Percentiles rank a stretch among this genome's conserved stretches.
Conservation (phyloP, 2,797 vertebrate species). For the Ptychadena robeensis region DNA sequence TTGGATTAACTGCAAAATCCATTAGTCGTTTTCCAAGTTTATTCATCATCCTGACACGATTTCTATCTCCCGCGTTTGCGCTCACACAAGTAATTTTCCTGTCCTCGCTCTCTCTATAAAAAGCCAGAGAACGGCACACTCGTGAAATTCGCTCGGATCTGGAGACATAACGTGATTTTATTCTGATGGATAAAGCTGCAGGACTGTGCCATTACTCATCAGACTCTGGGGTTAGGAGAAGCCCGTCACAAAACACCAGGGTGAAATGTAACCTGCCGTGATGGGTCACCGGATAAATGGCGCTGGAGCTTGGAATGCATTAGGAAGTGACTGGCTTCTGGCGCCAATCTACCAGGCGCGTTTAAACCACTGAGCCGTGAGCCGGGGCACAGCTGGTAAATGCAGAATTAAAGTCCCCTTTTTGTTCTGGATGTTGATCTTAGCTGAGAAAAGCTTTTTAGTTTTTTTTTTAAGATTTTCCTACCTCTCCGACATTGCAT, state of each 20-base stretch:
- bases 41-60: conserved; percentile 57
- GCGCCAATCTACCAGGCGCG: not conserved
- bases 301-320: conserved; percentile 30
- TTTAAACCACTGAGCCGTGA: conserved; percentile 21
- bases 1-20: conserved; percentile 59
- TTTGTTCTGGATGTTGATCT: conserved; percentile 32
- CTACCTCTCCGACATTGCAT: not conserved
- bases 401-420: conserved; percentile 1
- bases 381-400: conserved; percentile 41
- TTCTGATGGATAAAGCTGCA: conserved; percentile 56
- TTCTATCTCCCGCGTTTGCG: conserved; percentile 42
- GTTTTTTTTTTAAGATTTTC: not conserved
- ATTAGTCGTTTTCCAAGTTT: conserved; percentile 50
- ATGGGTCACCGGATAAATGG: conserved; percentile 55
- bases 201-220: conserved; percentile 51
- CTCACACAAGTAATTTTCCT: conserved; percentile 51
- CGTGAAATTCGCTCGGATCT: conserved; percentile 48
- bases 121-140: conserved; percentile 14
- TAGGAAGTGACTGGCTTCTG: conserved; percentile 47
- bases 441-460: conserved; percentile 22
- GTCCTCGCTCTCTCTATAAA: conserved; percentile 29
- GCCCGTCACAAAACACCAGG: conserved; percentile 50
- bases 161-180: conserved; percentile 57
- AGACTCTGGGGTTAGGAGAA: conserved; percentile 39
- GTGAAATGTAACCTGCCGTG: conserved; percentile 51